Evolutionary conservation across 2,888 invertebrate species (phyloP).

Genomic region (Athalia cordata): DNA sequence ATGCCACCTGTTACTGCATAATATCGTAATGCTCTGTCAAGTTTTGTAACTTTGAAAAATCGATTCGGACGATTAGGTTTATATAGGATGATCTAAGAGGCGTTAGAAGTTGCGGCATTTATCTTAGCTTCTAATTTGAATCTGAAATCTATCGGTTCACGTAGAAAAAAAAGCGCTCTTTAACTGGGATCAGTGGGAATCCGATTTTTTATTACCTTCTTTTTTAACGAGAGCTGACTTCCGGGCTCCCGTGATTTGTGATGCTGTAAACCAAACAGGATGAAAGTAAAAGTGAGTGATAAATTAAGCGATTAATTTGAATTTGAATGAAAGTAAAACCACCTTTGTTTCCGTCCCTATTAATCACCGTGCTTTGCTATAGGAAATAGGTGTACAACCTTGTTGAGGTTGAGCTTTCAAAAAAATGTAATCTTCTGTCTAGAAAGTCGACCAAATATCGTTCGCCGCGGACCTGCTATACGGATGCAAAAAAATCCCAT

Average conservation of each 20-base stretch:
- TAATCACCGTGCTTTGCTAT: slow-evolving; percentile 24
- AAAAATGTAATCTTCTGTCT: slow-evolving; percentile 33
- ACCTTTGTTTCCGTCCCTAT: slow-evolving; percentile 42
- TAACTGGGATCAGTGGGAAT: not conserved
- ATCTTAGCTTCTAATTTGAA: not conserved
- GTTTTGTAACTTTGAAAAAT: too few relatives aligned
- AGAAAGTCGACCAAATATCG: not conserved
- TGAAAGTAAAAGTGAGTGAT: slow-evolving; percentile 47
- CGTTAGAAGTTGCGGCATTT: not conserved
- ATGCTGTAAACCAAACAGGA: slow-evolving; percentile 33
- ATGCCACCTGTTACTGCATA: too few relatives aligned
- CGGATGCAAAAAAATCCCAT: slow-evolving; percentile 20
- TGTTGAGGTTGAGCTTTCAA: slow-evolving; percentile 6
- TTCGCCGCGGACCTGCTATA: slow-evolving; percentile 15
- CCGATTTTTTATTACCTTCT: not conserved
- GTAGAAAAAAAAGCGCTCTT: slow-evolving; percentile 16
- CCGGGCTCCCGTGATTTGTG: slow-evolving; percentile 33
- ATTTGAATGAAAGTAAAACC: slow-evolving; percentile 46
- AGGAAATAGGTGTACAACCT: not conserved
- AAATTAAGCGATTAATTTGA: slow-evolving; percentile 47
- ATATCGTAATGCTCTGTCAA: too few relatives aligned
- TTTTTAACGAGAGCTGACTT: slow-evolving; percentile 15
- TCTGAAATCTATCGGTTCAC: not conserved
- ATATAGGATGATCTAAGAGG: not conserved
- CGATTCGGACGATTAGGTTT: not conserved